Base-by-base conservation (phyloP, 2,113 vertebrate genomes). In the Psittacula cyanocephala region DNA sequence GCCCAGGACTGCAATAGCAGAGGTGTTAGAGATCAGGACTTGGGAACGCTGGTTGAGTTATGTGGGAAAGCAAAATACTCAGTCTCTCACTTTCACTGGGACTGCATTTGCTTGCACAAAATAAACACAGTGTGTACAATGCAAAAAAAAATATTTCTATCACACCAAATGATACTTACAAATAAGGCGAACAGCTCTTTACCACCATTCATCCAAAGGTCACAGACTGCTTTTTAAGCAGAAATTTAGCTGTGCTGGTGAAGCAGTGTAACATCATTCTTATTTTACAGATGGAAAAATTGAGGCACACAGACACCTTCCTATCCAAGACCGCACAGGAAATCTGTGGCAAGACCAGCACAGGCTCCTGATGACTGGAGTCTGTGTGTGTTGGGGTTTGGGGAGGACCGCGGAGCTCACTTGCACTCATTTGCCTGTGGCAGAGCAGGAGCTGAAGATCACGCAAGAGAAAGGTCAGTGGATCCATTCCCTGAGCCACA, bases 1-100 rank as follows among this genome's bases (percentile, higher is more conserved):
- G 93, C 96, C 95, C 96, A 95, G 53, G 62, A 96, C 95, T 96
- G 95, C 91, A 97, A 96, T 96, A 96, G 93, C 77, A 91, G 96
- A 97, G 96, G 96, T 96, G 96, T 97, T 92, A 96, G 93, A 96
- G 96, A 97, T 96, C 96, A 96, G 83, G 77, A 72, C 82, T 96
- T 17, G 8, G 75, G 94, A 97, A 93, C 0, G 2, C 46, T 92
- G 72, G 52, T 94, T 91, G 89, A 91, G 85, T 93, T 96, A 92
- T 17, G 2, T 91, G 95, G 69, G 95, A 96, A 96, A 95, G 92
- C 70, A 91, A 96, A 97, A 93, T 85, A 72, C n/a, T 78, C 1
- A 0, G 70, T 91, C 91, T 96, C 81, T 59, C 12, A 1, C 69
- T 93, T 94, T 95, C 88, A 31, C 18, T 87, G 88, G 92, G 96